phyloP scores from a whole-genome alignment of 2,888 invertebrate genomes.

The Sphaerophoria taeniata region DNA sequence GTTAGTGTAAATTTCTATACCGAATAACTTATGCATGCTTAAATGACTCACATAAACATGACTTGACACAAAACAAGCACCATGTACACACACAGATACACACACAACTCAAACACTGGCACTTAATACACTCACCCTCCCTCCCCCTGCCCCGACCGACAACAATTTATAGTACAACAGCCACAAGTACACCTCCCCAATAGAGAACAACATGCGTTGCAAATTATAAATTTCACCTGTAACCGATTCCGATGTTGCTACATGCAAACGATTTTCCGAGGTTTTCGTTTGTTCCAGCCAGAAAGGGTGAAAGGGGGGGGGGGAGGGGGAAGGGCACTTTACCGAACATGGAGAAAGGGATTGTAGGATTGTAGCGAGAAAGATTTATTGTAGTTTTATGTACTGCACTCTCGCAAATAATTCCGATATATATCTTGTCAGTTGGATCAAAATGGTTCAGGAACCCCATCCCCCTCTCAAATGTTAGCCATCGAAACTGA shows the following conservation, averaged over 20 bases:
- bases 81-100: slow-evolving; percentile 13
- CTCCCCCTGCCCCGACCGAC: background rate
- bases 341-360: background rate
- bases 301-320: background rate
- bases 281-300: background rate
- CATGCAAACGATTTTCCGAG: slow-evolving; percentile 67
- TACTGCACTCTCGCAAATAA: slow-evolving; percentile 73
- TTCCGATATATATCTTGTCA: slow-evolving; percentile 72
- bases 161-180: background rate
- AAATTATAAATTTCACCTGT: slow-evolving; percentile 82
- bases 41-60: slow-evolving; percentile 73
- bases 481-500: slow-evolving; percentile 4
- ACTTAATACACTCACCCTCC: slow-evolving; percentile 45
- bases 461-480: background rate
- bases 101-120: slow-evolving; percentile 13
- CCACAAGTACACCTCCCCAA: slow-evolving; percentile 26
- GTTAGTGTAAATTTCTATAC: slow-evolving; percentile 64
- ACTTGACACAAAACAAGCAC: slow-evolving; percentile 66
- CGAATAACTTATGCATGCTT: slow-evolving; percentile 72
- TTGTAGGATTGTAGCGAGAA: slow-evolving; percentile 36
- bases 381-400: slow-evolving; percentile 74
- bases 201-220: slow-evolving; percentile 77
- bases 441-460: slow-evolving; percentile 26
- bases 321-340: background rate
- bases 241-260: slow-evolving; percentile 70